Evolutionary conservation across 2,888 invertebrate species (phyloP), one percentile per base, ranked within the genome.

Genomic region (Plagodis dolabraria): DNA sequence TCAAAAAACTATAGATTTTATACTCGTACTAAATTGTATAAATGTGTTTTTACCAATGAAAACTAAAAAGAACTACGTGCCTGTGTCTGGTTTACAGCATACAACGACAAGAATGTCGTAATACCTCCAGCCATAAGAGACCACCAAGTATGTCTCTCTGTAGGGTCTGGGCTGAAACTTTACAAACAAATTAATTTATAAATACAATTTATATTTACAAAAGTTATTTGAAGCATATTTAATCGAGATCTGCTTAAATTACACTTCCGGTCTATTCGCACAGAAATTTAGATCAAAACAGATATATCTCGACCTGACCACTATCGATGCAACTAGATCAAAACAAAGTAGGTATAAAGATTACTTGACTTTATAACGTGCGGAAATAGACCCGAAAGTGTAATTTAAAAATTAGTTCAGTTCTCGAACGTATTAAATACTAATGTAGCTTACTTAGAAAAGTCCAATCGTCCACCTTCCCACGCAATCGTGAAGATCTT

Each of bases 1-100:
- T n/a, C n/a, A n/a, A n/a, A n/a, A n/a, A n/a, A n/a, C n/a, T n/a
- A n/a, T n/a, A n/a, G n/a, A n/a, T n/a, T n/a, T n/a, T n/a, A n/a
- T n/a, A n/a, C n/a, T n/a, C n/a, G n/a, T n/a, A n/a, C n/a, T n/a
- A n/a, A n/a, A n/a, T n/a, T n/a, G n/a, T n/a, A n/a, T n/a, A n/a
- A n/a, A 22, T 22, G 22, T 22, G 4, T 22, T 22, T 1, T 22
- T 22, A 22, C 11, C 43, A 7, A 11, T 5, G n/a, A 6, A 43
- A 43, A 43, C 6, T 7, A 12, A 9, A 46, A 46, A 6, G 33
- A 47, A 34, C 6, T 40, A 64, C 11, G 68, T 71, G 89, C 91
- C 84, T 92, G 98, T 0, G 97, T 96, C 85, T 98, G 98, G 81
- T 97, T 98, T 0, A 97, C 97, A 5, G 96, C 98, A 82, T 97